phyloP scores from a whole-genome alignment of 30 jellyfish, hydroid and myxozoan species.

The Sanderia malayensis region DNA sequence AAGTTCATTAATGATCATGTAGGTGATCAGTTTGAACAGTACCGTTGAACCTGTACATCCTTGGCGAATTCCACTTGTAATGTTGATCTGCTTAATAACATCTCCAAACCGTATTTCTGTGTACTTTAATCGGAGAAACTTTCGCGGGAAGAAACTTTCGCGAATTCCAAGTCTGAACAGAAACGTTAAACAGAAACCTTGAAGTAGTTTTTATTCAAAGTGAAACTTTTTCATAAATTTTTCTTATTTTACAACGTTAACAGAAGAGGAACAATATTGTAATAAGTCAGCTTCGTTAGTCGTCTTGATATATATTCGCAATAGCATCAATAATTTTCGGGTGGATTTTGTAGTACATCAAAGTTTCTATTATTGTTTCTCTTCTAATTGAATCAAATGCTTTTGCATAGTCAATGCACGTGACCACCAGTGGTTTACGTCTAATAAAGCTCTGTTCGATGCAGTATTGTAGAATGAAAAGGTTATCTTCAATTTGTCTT shows the following conservation, averaged over 20 bases:
- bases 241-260: no score
- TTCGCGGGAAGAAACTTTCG: no score
- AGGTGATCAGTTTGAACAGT: neutral
- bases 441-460: no score
- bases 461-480: neutral
- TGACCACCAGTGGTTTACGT: neutral
- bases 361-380: neutral
- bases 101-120: no score
- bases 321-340: neutral
- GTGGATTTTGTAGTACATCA: neutral
- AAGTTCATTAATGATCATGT: neutral
- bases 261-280: no score
- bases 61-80: neutral
- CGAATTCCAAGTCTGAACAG: no score
- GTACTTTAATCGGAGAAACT: no score
- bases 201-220: no score
- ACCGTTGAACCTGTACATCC: neutral
- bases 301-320: neutral
- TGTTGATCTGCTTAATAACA: no score
- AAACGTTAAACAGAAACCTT: no score
- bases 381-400: neutral
- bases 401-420: neutral
- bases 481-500: neutral
- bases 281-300: no score
- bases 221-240: no score